A percentile compares a stretch with the other conserved stretches of the same genome.
Conservation (phyloP, 2,888 invertebrate genomes). For the Nymphalis polychloros region DNA sequence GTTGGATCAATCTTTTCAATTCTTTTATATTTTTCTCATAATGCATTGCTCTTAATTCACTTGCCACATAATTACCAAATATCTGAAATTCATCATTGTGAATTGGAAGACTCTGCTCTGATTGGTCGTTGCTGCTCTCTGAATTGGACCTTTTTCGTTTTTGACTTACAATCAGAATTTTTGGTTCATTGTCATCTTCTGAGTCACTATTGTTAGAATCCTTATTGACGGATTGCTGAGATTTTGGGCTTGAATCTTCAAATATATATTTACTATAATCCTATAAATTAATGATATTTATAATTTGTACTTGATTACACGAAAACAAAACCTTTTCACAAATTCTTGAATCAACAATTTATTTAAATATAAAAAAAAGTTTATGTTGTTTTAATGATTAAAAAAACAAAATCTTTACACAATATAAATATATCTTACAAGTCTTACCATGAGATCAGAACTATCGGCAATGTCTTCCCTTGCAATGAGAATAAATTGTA, state of each 20-base stretch:
- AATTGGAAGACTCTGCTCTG: neutral
- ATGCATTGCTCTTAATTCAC: conserved; percentile 21
- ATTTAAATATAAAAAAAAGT: neutral
- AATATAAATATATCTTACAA: too few species aligned
- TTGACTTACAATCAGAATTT: neutral
- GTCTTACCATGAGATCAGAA: neutral
- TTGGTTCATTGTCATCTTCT: neutral
- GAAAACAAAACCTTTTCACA: too few species aligned
- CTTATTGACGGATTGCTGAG: too few species aligned
- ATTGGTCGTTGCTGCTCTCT: neutral
- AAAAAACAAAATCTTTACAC: too few species aligned
- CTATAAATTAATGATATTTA: neutral
- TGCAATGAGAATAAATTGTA: conserved; percentile 21
- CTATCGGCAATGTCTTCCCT: neutral
- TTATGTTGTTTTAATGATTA: too few species aligned
- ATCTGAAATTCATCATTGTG: conserved; percentile 21
- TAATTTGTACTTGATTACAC: too few species aligned
- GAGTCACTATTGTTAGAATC: neutral
- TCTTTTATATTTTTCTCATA: conserved; percentile 19
- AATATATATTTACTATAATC: neutral
- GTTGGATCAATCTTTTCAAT: conserved; percentile 20
- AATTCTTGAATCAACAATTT: neutral
- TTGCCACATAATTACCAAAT: conserved; percentile 27
- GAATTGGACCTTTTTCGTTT: neutral
- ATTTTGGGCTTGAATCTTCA: neutral